Conservation (phyloP, 2,797 vertebrate species). For the Melopsittacus undulatus region DNA sequence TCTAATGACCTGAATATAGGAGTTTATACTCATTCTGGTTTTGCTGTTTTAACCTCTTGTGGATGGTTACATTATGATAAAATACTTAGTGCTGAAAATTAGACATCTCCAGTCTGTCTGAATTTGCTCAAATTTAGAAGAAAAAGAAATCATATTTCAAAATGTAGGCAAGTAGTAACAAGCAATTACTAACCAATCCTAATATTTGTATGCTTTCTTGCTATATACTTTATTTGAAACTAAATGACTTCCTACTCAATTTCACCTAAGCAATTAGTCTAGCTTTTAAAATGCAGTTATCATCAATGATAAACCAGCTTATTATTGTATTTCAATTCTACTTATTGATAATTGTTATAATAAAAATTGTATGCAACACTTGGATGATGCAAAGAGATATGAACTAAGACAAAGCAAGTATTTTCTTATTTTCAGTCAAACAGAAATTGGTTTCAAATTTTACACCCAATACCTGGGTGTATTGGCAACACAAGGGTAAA, state of each 20-base stretch:
- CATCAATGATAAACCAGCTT: background rate
- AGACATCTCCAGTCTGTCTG: background rate
- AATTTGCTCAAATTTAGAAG: background rate
- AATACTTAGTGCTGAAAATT: background rate
- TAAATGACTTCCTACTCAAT: background rate
- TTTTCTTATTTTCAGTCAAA: background rate
- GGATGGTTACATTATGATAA: background rate
- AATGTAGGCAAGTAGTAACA: background rate
- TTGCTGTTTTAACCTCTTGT: background rate
- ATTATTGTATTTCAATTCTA: background rate
- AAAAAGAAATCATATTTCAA: background rate
- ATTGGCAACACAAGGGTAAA: background rate
- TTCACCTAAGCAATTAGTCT: background rate
- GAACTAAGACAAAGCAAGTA: background rate
- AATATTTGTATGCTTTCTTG: background rate
- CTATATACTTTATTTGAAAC: background rate
- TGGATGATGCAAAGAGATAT: background rate
- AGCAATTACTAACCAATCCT: background rate
- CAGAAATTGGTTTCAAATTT: background rate
- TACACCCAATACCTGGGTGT: accelerated
- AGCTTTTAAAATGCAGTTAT: background rate
- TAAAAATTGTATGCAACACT: background rate
- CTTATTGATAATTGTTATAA: background rate
- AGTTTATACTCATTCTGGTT: background rate
- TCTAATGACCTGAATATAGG: background rate